A percentile compares a stretch with the other conserved stretches of the same genome.
Conservation (phyloP, 2,888 invertebrate species). For the Strigamia transsilvanica region DNA sequence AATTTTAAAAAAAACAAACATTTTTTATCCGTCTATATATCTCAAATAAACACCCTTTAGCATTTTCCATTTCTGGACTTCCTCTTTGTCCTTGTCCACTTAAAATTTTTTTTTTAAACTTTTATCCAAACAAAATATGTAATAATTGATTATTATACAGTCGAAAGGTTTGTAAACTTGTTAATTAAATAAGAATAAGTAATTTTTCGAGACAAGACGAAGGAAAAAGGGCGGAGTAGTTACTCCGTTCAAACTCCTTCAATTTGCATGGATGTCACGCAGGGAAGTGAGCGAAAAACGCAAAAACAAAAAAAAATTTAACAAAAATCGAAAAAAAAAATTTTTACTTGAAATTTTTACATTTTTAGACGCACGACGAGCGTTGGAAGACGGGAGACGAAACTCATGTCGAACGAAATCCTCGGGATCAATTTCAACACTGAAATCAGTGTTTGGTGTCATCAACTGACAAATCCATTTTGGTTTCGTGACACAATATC, state of each 20-base stretch:
- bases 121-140: not conserved
- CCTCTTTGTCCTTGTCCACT: not conserved
- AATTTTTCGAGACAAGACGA: not conserved
- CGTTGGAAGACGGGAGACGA: not conserved
- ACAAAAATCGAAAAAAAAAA: not conserved
- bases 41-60: not conserved
- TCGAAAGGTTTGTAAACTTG: not conserved
- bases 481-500: constrained; percentile 31
- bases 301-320: not conserved
- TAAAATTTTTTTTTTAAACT: not conserved
- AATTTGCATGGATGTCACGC: constrained; percentile 18
- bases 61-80: constrained; percentile 15
- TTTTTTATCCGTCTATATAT: not conserved
- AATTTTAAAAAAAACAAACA: not conserved
- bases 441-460: constrained; percentile 23
- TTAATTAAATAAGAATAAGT: not conserved
- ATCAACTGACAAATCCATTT: constrained; percentile 34
- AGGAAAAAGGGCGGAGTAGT: not conserved
- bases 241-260: not conserved
- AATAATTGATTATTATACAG: not conserved
- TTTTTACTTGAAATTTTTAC: not conserved
- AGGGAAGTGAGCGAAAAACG: not conserved
- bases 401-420: not conserved
- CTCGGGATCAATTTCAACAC: not conserved
- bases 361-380: not conserved